Conservation (phyloP, 2,888 invertebrate species). For the Chaetogeoica ovagalla region DNA sequence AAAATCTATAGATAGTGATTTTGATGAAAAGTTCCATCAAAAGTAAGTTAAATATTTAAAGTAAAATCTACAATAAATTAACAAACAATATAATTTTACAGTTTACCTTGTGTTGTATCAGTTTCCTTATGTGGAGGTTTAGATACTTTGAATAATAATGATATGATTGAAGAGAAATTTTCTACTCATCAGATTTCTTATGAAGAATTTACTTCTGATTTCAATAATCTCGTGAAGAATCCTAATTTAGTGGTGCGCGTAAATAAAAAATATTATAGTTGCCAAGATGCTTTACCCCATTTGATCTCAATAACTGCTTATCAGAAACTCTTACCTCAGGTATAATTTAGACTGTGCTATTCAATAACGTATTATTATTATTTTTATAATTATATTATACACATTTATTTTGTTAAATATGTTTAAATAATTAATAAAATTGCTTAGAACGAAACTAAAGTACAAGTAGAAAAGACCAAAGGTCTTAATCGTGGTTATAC, state of each 20-base stretch:
- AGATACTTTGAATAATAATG: constrained; percentile 63
- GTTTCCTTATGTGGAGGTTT: constrained; percentile 78
- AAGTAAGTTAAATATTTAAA: constrained; percentile 28
- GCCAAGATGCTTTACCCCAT: constrained; percentile 88
- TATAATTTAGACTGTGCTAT: constrained; percentile 58
- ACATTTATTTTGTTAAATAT: neutral
- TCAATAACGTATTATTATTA: neutral
- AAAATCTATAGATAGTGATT: constrained; percentile 66
- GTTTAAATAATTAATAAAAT: neutral
- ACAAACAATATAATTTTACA: constrained; percentile 14
- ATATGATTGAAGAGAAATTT: constrained; percentile 67
- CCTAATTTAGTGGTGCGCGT: constrained; percentile 84
- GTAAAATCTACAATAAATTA: neutral
- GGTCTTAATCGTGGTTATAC: constrained; percentile 59
- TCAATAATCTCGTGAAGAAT: constrained; percentile 64
- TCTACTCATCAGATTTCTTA: constrained; percentile 66
- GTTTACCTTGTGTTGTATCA: constrained; percentile 64
- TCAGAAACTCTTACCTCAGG: constrained; percentile 80
- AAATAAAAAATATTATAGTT: constrained; percentile 85
- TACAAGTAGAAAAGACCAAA: constrained; percentile 50
- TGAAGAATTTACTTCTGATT: constrained; percentile 67
- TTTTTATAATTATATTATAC: neutral
- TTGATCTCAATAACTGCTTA: constrained; percentile 85
- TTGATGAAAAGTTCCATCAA: constrained; percentile 66
- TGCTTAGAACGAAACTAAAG: constrained; percentile 42